Base-by-base conservation (phyloP, 2,113 vertebrate genomes). In the Pterophyllum scalare region DNA sequence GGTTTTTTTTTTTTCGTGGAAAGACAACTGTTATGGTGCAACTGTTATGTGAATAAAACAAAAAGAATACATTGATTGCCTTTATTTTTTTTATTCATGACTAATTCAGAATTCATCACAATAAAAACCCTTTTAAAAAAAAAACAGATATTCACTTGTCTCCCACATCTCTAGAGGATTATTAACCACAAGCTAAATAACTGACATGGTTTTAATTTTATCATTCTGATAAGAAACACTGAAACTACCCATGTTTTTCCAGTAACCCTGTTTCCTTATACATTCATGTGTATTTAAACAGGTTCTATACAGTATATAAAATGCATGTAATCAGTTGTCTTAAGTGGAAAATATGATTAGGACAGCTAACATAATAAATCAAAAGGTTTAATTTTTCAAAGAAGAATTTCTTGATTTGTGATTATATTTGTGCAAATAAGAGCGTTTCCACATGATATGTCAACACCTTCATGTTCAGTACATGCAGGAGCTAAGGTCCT, bases 21-120 rank as follows among this genome's bases (percentile, higher is more conserved):
- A 59, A 84, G 40, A 19, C 19, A 38, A 75, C 22, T 58, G 75
- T 89, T 59, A 4, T 80, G 85, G 88, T 75, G 6, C 40, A 7
- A 17, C 61, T 70, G 15, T 90, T 92, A 93, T 89, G 84, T 88
- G 86, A 95, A 93, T 93, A 94, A 94, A 94, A 92, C 3, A 1
- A 65, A 10, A 60, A 38, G 20, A 70, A 81, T 1, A 72, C 11
- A 57, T 2, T 1, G 5, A 1, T 0, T 64, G 14, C 2, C 20
- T 80, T 12, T 5, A 28, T 46, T 75, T 77, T 2, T 10, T 89
- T 93, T 82, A 79, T 87, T 91, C 1, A 58, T 49, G 9, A 33
- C 5, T 1, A 38, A 4, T 67, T 15, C 26, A n/a, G 7, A 22
- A 6, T 43, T 70, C 1, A 57, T 15, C 38, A 77, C 46, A 62